Percentiles rank a stretch among this genome's conserved stretches.
These are phyloP conservation scores for Mycetomoellerius zeteki DNA, from an alignment of 1,140 invertebrate species.

Conservation along the genomic window DNA sequence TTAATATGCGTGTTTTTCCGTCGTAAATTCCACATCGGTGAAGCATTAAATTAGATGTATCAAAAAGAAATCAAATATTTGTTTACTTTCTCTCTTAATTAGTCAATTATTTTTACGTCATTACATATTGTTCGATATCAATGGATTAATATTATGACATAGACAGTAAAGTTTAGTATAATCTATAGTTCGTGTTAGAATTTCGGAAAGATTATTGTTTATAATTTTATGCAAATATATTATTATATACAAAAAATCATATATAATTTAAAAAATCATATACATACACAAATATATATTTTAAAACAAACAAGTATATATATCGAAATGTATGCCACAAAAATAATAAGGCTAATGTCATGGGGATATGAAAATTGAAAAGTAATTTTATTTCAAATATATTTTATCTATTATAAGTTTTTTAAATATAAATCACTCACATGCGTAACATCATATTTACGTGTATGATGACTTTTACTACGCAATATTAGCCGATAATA, in stretches of 20 bases:
- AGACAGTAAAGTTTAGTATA: not conserved
- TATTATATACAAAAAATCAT: not conserved
- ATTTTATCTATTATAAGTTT: not conserved
- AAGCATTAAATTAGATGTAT: not conserved
- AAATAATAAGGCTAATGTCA: not conserved
- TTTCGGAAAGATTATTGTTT: not conserved
- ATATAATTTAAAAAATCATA: not conserved
- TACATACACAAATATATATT: not conserved
- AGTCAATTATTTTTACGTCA: not conserved
- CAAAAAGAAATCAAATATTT: not conserved
- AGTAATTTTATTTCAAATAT: constrained; percentile 8
- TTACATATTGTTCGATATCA: not conserved
- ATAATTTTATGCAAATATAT: not conserved
- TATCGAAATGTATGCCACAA: not conserved
- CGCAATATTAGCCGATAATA: not conserved
- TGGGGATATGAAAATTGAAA: not conserved
- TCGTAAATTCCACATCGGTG: not conserved
- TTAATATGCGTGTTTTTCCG: constrained; percentile 30
- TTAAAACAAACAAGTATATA: not conserved
- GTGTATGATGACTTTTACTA: not conserved
- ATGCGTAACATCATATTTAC: not conserved
- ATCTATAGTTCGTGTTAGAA: not conserved
- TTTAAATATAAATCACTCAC: not conserved
- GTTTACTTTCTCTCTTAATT: not conserved
- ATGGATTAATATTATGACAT: not conserved